Evolutionary conservation across 2,113 vertebrate species (phyloP).

Genomic region (Dasyornis broadbenti): DNA sequence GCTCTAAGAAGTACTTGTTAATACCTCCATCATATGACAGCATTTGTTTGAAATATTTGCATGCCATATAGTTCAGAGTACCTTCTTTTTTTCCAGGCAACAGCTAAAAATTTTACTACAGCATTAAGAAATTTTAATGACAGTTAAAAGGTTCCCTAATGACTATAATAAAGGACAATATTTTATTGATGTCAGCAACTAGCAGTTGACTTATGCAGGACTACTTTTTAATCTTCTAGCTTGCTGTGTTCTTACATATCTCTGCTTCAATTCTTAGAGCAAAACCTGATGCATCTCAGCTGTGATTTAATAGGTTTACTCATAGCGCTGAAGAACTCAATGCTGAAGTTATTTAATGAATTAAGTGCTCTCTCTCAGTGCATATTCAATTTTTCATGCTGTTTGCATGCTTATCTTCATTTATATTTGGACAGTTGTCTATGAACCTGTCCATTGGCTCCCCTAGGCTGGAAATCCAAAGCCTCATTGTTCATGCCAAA

Average conservation of each 20-base stretch:
- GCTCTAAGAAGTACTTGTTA: constrained; percentile 1
- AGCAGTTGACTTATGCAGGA: background rate
- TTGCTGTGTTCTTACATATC: background rate
- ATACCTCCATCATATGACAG: background rate
- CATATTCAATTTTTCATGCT: background rate
- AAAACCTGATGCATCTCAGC: background rate
- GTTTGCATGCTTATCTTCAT: background rate
- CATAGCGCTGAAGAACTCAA: background rate
- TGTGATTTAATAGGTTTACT: background rate
- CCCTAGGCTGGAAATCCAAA: background rate
- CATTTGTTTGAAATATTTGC: constrained; percentile 34
- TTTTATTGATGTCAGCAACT: constrained; percentile 51
- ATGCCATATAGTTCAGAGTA: background rate
- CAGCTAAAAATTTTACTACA: constrained; percentile 39
- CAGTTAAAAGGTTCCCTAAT: constrained; percentile 53
- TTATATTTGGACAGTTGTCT: background rate
- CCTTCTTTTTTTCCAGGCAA: constrained; percentile 15
- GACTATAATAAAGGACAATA: constrained; percentile 50
- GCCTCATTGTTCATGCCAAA: background rate
- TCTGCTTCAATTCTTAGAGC: background rate
- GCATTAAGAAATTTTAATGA: constrained; percentile 43
- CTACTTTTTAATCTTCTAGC: constrained; percentile 10
- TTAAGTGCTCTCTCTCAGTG: background rate
- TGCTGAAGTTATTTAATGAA: background rate
- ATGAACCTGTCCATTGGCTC: background rate